Percentiles rank a stretch among this genome's conserved stretches.
Evolutionary conservation across 2,888 invertebrate genomes (phyloP).

Genomic region (Coelinius sp.): DNA sequence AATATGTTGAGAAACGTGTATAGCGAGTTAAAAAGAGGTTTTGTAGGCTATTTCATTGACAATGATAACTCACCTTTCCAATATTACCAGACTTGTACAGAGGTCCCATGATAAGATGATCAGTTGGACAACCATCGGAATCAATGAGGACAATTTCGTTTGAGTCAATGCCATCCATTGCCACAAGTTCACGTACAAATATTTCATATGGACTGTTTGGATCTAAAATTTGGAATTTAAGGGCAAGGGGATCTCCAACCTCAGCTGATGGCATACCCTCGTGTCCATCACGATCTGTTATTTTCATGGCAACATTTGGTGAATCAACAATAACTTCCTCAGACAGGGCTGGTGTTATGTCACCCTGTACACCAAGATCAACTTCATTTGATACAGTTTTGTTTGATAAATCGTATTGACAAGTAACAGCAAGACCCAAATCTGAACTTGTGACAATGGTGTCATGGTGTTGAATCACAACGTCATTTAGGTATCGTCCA

Average conservation of each 20-base stretch:
- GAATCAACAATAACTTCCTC: conserved; percentile 95
- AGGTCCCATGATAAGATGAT: conserved; percentile 94
- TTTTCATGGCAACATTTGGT: conserved; percentile 95
- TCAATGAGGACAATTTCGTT: conserved; percentile 94
- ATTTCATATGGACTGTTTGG: conserved; percentile 95
- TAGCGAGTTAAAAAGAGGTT: neutral
- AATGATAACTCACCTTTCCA: conserved; percentile 78
- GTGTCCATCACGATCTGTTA: conserved; percentile 86
- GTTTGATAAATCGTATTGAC: conserved; percentile 94
- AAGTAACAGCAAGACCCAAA: conserved; percentile 92
- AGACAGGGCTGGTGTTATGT: conserved; percentile 87
- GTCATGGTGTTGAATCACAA: conserved; percentile 95
- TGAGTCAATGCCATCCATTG: conserved; percentile 94
- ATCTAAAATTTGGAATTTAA: conserved; percentile 93
- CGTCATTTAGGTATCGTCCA: conserved; percentile 91
- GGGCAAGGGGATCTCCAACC: conserved; percentile 92
- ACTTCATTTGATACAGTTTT: conserved; percentile 95
- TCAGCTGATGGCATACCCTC: conserved; percentile 90
- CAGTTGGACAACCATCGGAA: conserved; percentile 92
- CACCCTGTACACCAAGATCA: conserved; percentile 89
- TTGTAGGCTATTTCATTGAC: neutral
- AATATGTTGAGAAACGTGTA: neutral
- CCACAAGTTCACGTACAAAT: conserved; percentile 93
- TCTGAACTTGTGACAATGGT: conserved; percentile 95
- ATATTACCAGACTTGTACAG: conserved; percentile 85